phyloP scores from a whole-genome alignment of 2,113 vertebrate genomes.

The Piliocolobus tephrosceles region DNA sequence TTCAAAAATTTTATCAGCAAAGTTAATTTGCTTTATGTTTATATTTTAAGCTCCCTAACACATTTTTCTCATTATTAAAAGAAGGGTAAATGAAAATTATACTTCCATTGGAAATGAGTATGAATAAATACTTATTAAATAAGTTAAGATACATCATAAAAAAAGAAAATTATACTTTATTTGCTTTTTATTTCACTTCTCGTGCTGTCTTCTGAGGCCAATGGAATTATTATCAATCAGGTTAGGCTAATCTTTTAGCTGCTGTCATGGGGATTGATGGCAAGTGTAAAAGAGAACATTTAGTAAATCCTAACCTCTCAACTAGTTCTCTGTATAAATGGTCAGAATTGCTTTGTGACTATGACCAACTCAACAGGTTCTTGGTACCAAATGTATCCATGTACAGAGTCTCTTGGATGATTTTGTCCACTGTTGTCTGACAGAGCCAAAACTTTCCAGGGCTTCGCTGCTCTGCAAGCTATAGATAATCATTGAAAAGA shows the following conservation, averaged over 20 bases:
- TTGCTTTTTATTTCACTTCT: not conserved
- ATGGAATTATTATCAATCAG: not conserved
- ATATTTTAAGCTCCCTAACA: not conserved
- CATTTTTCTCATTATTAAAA: conserved; percentile 22
- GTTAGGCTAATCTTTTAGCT: not conserved
- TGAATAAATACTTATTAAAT: too few relatives aligned
- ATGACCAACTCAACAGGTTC: not conserved
- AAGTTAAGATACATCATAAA: too few relatives aligned
- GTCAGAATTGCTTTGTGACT: not conserved
- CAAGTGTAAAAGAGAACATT: not conserved
- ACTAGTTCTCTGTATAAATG: not conserved
- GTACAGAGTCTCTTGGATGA: not conserved
- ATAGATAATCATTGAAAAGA: not conserved
- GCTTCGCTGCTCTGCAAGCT: not conserved
- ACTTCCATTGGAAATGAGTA: too few relatives aligned
- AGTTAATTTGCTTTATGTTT: not conserved
- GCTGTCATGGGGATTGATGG: not conserved
- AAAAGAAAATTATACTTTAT: not conserved
- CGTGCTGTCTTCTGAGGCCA: not conserved
- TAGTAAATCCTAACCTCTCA: not conserved
- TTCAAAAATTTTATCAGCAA: not conserved
- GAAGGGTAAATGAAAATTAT: not conserved
- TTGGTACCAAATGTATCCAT: not conserved
- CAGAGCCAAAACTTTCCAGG: not conserved
- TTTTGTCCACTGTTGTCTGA: not conserved